Conservation (phyloP, 2,888 invertebrate genomes). For the Ecdyonurus torrentis region DNA sequence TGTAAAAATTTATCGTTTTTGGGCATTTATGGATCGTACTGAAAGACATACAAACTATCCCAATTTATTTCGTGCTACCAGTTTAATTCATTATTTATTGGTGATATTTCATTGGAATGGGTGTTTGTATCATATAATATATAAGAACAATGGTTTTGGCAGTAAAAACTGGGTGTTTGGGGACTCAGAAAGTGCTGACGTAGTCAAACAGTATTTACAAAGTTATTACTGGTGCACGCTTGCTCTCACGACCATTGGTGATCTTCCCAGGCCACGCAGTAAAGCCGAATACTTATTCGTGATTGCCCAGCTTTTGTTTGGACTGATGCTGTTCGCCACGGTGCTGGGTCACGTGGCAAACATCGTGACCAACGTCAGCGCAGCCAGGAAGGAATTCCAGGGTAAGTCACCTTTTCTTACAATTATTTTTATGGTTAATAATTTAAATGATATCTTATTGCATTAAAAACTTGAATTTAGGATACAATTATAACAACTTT, state of each 20-base stretch:
- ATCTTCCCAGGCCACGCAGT: slow-evolving; percentile 76
- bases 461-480: no score
- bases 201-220: slow-evolving; percentile 88
- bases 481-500: no score
- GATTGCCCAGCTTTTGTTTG: slow-evolving; percentile 85
- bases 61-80: slow-evolving; percentile 83
- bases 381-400: slow-evolving; percentile 95
- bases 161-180: slow-evolving; percentile 85
- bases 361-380: slow-evolving; percentile 94
- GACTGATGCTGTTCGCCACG: slow-evolving; percentile 85
- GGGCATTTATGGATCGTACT: slow-evolving; percentile 96
- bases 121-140: slow-evolving; percentile 92
- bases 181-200: slow-evolving; percentile 71
- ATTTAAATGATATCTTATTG: no score
- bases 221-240: slow-evolving; percentile 98
- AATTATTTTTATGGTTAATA: no score
- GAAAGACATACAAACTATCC: slow-evolving; percentile 98
- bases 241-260: slow-evolving; percentile 84
- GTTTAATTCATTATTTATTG: slow-evolving; percentile 87
- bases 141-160: slow-evolving; percentile 89
- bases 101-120: slow-evolving; percentile 99
- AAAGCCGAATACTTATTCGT: slow-evolving; percentile 92
- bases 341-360: slow-evolving; percentile 96
- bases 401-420: no score
- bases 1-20: slow-evolving; percentile 94